Conservation (phyloP, 2,113 vertebrate genomes). For the Ariopsis seemanni region DNA sequence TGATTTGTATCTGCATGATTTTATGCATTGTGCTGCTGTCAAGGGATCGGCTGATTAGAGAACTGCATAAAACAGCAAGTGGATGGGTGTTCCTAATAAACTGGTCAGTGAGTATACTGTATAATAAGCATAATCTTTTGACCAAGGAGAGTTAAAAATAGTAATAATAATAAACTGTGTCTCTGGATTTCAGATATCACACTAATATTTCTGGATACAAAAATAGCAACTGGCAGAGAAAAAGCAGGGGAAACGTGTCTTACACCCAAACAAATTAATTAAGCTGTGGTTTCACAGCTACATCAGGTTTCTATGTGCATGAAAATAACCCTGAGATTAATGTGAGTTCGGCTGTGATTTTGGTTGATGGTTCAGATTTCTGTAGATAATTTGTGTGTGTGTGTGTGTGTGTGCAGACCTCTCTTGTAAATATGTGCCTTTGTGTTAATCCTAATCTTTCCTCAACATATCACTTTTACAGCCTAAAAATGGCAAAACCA, state of each 20-base stretch:
- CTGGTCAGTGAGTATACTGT: too few relatives aligned
- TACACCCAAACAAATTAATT: neutral
- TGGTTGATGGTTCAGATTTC: neutral
- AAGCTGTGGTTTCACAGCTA: neutral
- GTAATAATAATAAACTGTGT: neutral
- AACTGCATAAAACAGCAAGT: too few relatives aligned
- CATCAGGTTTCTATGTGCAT: neutral
- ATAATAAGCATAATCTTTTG: neutral
- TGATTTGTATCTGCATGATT: too few relatives aligned
- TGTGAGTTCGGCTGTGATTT: neutral
- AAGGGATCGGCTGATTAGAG: too few relatives aligned
- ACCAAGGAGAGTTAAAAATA: neutral
- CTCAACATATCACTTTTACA: constrained; percentile 8
- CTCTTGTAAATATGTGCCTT: neutral
- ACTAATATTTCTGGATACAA: neutral
- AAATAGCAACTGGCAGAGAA: neutral
- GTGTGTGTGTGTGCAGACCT: neutral
- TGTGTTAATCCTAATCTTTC: constrained; percentile 12
- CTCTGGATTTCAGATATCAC: neutral
- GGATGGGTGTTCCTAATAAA: too few relatives aligned
- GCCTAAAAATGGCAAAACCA: constrained; percentile 34
- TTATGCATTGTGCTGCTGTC: too few relatives aligned
- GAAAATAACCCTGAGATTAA: neutral
- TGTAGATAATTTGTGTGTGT: neutral
- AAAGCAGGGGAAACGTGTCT: neutral